Evolutionary conservation across 1,140 invertebrate genomes (phyloP).

Genomic region (Lordiphosa clarofinis): DNA sequence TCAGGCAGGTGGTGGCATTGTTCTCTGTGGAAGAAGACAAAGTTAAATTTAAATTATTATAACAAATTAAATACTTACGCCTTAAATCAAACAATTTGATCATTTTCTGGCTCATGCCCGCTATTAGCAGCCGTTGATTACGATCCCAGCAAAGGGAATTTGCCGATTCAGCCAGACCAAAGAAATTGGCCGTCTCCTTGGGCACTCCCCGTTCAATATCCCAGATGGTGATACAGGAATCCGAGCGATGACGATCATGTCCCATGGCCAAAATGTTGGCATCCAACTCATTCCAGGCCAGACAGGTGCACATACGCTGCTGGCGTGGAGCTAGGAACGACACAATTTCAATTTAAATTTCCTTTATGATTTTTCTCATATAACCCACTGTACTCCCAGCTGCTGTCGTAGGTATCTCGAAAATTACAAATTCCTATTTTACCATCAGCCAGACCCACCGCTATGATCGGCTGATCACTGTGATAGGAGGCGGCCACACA

Average conservation of each 20-base stretch:
- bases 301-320: slow-evolving; percentile 90
- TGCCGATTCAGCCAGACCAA: slow-evolving; percentile 88
- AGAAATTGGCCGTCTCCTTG: slow-evolving; percentile 63
- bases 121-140: slow-evolving; percentile 87
- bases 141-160: slow-evolving; percentile 93
- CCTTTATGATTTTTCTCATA: not conserved
- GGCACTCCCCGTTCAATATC: slow-evolving; percentile 82
- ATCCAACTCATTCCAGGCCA: slow-evolving; percentile 94
- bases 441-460: slow-evolving; percentile 92
- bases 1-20: slow-evolving; percentile 85
- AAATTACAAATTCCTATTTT: slow-evolving; percentile 90
- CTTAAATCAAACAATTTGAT: slow-evolving; percentile 95
- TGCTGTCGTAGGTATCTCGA: slow-evolving; percentile 82
- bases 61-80: slow-evolving; percentile 83
- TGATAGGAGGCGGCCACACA: slow-evolving; percentile 74
- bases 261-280: slow-evolving; percentile 90
- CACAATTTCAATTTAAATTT: not conserved
- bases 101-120: slow-evolving; percentile 93
- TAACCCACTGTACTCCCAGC: slow-evolving; percentile 73
- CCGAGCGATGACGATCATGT: slow-evolving; percentile 91
- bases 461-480: slow-evolving; percentile 86
- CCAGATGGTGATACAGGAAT: slow-evolving; percentile 90
- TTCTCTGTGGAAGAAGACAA: slow-evolving; percentile 83
- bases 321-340: slow-evolving; percentile 86
- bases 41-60: not conserved